Base-by-base conservation (phyloP, 1,140 invertebrate species). In the Megalonaias nervosa region DNA sequence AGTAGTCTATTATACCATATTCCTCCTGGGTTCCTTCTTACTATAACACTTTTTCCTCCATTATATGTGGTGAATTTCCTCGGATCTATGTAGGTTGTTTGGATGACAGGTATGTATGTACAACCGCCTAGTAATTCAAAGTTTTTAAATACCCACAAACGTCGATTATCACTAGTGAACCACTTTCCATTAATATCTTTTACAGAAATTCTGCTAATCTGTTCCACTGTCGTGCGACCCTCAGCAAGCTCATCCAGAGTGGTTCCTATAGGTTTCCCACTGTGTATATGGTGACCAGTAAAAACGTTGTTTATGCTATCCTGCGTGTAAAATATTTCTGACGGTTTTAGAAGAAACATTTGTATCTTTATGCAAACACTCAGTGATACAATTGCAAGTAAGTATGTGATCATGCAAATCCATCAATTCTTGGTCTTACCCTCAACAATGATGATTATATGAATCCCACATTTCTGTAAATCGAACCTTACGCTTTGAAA, bases 291-390 rank as follows among this genome's bases (percentile, higher is more conserved):
- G 1, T 21, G 31, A 23, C n/a, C n/a, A 64, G 61, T 61, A n/a
- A 72, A 72, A 21, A 14, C 38, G 19, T 56, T 64, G 56, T 59
- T 65, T 26, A 72, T 72, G 6, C 59, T 62, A 72, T 72, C 58
- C 38, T 72, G 70, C n/a, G 70, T 62, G 31, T 72, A 72, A 3
- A 13, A 23, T 60, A 72, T 72, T 64, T 72, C 38, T n/a, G 58
- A 72, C 3, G 59, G 70, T n/a, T 15, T 23, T 48, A 72, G 26
- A 19, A 31, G 26, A 31, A 31, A 31, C 26, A 31, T 31, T 2
- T 31, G n/a, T n/a, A n/a, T n/a, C n/a, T n/a, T n/a, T n/a, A n/a
- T n/a, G n/a, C n/a, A n/a, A n/a, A n/a, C n/a, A n/a, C n/a, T n/a
- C n/a, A n/a, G n/a, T n/a, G n/a, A n/a, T n/a, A n/a, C n/a, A n/a